Evolutionary conservation across 2,888 invertebrate genomes (phyloP).

Genomic region (Epinotia demarniana): DNA sequence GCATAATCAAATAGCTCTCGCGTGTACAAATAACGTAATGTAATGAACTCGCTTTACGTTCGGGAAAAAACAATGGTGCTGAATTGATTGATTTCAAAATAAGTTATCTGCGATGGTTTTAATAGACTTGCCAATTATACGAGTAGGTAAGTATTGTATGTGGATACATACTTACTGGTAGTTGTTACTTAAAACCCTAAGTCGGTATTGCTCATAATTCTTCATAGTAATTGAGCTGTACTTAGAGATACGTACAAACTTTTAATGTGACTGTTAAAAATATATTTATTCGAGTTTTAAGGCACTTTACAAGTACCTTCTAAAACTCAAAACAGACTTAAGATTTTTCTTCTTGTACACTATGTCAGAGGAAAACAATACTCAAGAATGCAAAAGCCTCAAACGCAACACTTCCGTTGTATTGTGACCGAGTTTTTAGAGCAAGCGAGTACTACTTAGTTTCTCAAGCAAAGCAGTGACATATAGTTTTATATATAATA

Average conservation of each 20-base stretch:
- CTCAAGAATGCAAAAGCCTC: conserved; percentile 26
- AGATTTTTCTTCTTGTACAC: conserved; percentile 8
- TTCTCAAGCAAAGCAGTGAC: conserved; percentile 10
- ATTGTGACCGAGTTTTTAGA: conserved; percentile 58
- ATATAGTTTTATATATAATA: no score
- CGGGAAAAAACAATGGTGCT: conserved; percentile 18
- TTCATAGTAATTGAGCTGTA: no score
- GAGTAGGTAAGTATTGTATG: no score
- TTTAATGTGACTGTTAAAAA: no score
- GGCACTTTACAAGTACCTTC: no score
- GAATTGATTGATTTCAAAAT: conserved; percentile 19
- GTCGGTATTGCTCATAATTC: no score
- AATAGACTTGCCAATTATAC: neutral
- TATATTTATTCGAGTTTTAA: no score
- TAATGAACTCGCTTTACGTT: conserved; percentile 22
- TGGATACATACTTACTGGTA: no score
- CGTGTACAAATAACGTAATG: conserved; percentile 19
- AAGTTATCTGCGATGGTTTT: neutral
- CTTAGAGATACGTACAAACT: no score
- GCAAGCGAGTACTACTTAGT: conserved; percentile 9
- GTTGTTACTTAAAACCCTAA: no score
- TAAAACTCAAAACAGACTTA: neutral
- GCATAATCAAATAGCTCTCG: conserved; percentile 49
- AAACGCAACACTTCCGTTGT: conserved; percentile 48
- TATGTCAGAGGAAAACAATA: conserved; percentile 21